These are phyloP conservation scores for Anhinga rufa DNA, from an alignment of 2,113 vertebrate genomes.

Conservation along the genomic window DNA sequence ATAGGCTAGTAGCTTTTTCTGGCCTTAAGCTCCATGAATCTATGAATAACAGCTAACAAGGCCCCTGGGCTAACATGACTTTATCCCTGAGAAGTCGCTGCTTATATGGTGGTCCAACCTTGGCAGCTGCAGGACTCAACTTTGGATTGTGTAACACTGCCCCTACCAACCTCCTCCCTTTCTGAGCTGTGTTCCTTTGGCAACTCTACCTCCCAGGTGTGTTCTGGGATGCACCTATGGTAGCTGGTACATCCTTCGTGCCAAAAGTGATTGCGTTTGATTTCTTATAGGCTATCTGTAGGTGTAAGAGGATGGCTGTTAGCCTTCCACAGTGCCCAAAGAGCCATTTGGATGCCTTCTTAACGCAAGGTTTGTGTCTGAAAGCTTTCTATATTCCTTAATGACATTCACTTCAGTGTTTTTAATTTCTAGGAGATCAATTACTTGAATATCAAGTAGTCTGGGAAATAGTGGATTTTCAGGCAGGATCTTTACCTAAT, in stretches of 20 bases:
- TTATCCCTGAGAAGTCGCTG: neutral
- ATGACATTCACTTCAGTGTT: neutral
- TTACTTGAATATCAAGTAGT: neutral
- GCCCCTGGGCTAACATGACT: neutral
- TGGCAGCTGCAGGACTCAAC: neutral
- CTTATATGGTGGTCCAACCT: neutral
- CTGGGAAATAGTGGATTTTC: neutral
- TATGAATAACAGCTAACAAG: neutral
- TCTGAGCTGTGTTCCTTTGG: neutral
- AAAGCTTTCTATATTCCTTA: neutral
- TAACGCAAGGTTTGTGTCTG: neutral
- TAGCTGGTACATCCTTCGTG: neutral
- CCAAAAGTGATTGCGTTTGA: neutral
- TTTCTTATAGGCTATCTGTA: too few relatives aligned
- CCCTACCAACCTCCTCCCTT: neutral
- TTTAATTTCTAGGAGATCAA: neutral
- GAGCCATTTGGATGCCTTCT: neutral
- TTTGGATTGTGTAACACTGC: neutral
- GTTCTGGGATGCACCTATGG: too few relatives aligned
- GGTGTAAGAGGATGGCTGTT: neutral
- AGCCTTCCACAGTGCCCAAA: neutral
- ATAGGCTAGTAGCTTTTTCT: neutral
- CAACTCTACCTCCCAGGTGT: neutral
- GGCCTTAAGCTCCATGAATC: neutral
- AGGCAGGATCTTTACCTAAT: neutral